Conservation (phyloP, 1,140 invertebrate species). For the Aethina tumida region DNA sequence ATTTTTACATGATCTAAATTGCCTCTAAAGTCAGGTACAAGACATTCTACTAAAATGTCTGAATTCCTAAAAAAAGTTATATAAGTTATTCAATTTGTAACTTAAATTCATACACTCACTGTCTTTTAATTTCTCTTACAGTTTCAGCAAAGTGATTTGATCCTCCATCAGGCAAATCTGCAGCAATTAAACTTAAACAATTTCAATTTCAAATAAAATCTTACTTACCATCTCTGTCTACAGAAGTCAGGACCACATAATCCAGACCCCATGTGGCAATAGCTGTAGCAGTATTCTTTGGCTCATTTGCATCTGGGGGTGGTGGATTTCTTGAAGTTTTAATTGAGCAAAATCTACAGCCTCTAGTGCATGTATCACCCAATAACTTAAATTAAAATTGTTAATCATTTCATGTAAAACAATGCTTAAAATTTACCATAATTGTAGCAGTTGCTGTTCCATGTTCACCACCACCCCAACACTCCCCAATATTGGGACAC, state of each 20-base stretch:
- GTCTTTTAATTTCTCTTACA: conserved; percentile 65
- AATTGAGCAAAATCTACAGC: conserved; percentile 96
- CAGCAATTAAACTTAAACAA: conserved; percentile 18
- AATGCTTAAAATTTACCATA: conserved; percentile 50
- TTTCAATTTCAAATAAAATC: conserved; percentile 1
- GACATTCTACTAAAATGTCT: conserved; percentile 87
- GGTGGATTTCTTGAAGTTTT: conserved; percentile 92
- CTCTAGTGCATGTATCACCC: conserved; percentile 85
- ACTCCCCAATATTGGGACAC: conserved; percentile 99
- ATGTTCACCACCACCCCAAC: conserved; percentile 92
- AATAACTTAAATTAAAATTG: conserved; percentile 55
- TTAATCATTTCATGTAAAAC: not conserved
- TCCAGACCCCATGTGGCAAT: conserved; percentile 91
- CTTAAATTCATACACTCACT: conserved; percentile 38
- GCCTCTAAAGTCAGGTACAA: conserved; percentile 94
- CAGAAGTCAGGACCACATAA: conserved; percentile 96
- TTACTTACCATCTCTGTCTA: conserved; percentile 82
- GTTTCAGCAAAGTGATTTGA: conserved; percentile 86
- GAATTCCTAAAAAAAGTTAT: conserved; percentile 53
- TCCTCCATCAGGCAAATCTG: conserved; percentile 85
- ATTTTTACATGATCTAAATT: conserved; percentile 62
- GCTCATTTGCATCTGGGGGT: conserved; percentile 83
- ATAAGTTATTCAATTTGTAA: too few relatives aligned
- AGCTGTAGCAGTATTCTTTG: conserved; percentile 85
- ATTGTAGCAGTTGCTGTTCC: conserved; percentile 83